These are phyloP conservation scores for Danio tinwini DNA, from an alignment of 2,797 vertebrate genomes.

Conservation along the genomic window DNA sequence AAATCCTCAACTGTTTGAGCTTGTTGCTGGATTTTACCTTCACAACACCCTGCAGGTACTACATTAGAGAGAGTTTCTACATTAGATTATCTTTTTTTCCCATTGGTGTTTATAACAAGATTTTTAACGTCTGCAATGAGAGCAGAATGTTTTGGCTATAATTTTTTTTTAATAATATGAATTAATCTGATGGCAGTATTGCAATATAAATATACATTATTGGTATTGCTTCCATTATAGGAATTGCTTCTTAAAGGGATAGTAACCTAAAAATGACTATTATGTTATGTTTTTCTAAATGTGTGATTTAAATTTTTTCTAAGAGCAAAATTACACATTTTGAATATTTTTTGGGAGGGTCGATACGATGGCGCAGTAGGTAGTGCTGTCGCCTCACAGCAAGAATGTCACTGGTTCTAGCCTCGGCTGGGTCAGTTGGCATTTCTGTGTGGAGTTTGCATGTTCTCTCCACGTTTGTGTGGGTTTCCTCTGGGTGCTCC, in stretches of 20 bases:
- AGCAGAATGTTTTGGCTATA: neutral
- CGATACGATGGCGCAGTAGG: too few relatives aligned
- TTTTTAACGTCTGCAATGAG: neutral
- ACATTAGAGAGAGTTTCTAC: neutral
- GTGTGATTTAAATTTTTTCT: neutral
- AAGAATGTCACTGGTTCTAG: too few relatives aligned
- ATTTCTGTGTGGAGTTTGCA: too few relatives aligned
- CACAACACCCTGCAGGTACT: slow-evolving; percentile 5
- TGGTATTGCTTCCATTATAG: neutral
- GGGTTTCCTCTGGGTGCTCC: too few relatives aligned
- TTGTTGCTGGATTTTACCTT: slow-evolving; percentile 28
- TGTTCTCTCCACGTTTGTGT: too few relatives aligned
- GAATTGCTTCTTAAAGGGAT: neutral
- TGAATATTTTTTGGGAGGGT: too few relatives aligned
- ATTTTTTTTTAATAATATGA: neutral
- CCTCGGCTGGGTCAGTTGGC: too few relatives aligned
- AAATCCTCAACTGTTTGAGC: slow-evolving; percentile 32
- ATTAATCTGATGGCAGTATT: neutral
- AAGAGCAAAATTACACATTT: neutral
- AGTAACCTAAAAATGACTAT: neutral
- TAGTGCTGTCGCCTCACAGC: too few relatives aligned
- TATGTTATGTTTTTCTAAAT: neutral
- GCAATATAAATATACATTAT: too few relatives aligned
- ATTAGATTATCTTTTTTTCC: neutral
- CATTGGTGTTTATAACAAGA: neutral